Evolutionary conservation across 2,888 invertebrate genomes (phyloP), one percentile per base, ranked within the genome.

Genomic region (Apamea epomidion): DNA sequence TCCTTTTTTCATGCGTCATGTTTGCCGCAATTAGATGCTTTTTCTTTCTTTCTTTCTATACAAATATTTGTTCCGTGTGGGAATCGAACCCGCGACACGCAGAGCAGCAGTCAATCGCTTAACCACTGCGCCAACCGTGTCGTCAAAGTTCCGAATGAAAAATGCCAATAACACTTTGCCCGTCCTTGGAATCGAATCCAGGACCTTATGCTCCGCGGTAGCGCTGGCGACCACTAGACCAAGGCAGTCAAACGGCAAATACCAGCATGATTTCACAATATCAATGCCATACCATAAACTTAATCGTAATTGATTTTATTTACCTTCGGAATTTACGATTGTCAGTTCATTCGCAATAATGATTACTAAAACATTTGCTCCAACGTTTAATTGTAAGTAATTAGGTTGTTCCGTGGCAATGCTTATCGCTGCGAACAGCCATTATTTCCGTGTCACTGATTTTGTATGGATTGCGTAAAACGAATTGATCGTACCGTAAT

Each of bases 341-440:
- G 73, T 80, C 64, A 78, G 76, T 74, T 78, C 72, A 83, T 72
- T 81, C 83, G 76, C 79, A 88, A 84, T 82, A 68, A 51, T 67
- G 65, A 83, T 84, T 81, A 81, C 79, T 68, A 75, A 81, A 88
- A 82, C 81, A 84, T 82, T 84, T 58, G 69, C 71, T 78, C 60
- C 77, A 76, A 79, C 85, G 68, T 75, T 82, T 86, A 85, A 88
- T 87, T 84, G 86, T 83, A 78, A 88, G 80, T 87, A 88, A 88
- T 85, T 88, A 85, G 87, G 76, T 84, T 84, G 81, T 85, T 86
- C 77, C 81, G 70, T 83, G 70, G 85, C 82, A 84, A 76, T 70
- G 75, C 60, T 76, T 82, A 88, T 90, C 74, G 79, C 74, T 76
- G 73, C 76, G 45, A 84, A 85, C 67, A 68, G 72, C 75, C 83